Percentiles rank a stretch among this genome's conserved stretches.
Evolutionary conservation across 2,797 vertebrate genomes (phyloP).

Genomic region (Galaxias olidus): DNA sequence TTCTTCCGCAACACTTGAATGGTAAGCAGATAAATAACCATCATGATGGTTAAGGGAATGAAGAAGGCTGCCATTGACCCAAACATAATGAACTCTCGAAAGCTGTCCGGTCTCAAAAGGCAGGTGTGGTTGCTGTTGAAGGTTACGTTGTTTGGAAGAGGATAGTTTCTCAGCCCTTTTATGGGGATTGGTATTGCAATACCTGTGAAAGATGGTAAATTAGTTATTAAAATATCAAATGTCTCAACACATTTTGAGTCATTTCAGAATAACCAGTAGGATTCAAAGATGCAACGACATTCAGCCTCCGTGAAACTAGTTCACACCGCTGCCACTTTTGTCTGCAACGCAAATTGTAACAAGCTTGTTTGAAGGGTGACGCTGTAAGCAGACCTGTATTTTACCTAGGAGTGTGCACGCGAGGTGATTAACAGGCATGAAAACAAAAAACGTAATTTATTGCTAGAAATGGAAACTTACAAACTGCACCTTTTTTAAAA

Average conservation of each 20-base stretch:
- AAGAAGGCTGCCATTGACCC: constrained; percentile 94
- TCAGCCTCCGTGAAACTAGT: background rate
- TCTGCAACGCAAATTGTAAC: too few relatives aligned
- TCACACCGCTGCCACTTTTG: too few relatives aligned
- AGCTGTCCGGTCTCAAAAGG: constrained; percentile 80
- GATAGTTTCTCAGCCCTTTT: constrained; percentile 80
- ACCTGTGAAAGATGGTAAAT: constrained; percentile 74
- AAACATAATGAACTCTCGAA: constrained; percentile 89
- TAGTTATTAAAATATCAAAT: constrained; percentile 3
- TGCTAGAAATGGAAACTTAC: too few relatives aligned
- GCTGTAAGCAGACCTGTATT: too few relatives aligned
- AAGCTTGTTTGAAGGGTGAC: too few relatives aligned
- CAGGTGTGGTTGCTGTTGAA: constrained; percentile 87
- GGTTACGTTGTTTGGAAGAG: constrained; percentile 70
- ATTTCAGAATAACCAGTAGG: constrained; percentile 7
- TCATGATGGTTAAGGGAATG: constrained; percentile 91
- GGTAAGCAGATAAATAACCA: constrained; percentile 94
- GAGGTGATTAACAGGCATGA: too few relatives aligned
- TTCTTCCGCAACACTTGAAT: constrained; percentile 91
- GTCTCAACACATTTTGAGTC: too few relatives aligned
- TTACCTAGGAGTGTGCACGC: too few relatives aligned
- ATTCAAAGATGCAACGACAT: constrained; percentile 6
- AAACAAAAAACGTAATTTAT: too few relatives aligned
- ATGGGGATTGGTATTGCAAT: constrained; percentile 94
- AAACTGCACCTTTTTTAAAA: too few relatives aligned